Percentiles rank a stretch among this genome's conserved stretches.
These are phyloP conservation scores for Rhabdomys pumilio DNA, from an alignment of 2,797 vertebrate species.

Conservation along the genomic window DNA sequence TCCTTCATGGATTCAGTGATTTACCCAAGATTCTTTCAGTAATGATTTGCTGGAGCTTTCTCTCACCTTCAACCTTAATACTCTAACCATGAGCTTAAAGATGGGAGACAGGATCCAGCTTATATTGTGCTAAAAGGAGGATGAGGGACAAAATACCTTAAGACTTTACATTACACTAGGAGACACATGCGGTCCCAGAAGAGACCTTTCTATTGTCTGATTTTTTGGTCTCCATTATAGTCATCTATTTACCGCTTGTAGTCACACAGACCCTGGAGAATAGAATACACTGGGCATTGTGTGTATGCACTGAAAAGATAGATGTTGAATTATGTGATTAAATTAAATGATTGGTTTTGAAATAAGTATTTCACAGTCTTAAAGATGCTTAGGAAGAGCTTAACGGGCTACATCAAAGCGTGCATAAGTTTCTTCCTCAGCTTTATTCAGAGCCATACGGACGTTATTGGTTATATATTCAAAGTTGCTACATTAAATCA, in stretches of 20 bases:
- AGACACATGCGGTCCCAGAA: not conserved
- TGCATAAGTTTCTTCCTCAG: not conserved
- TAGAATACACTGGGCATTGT: not conserved
- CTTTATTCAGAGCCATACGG: not conserved
- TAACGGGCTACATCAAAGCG: not conserved
- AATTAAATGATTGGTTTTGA: constrained; percentile 14
- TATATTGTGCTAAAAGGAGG: not conserved
- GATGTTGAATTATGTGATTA: not conserved
- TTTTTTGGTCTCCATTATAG: not conserved
- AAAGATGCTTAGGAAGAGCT: not conserved
- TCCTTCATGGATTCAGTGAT: not conserved
- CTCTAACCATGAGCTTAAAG: not conserved
- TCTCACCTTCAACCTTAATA: not conserved
- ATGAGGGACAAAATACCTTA: not conserved
- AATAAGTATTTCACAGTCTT: not conserved
- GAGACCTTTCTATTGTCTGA: not conserved
- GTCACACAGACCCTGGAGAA: not conserved
- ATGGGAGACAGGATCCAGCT: not conserved
- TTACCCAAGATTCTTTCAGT: not conserved
- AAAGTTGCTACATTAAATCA: not conserved
- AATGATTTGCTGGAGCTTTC: constrained; percentile 3
- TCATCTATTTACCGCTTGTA: not conserved
- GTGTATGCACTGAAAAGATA: not conserved
- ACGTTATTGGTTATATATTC: not conserved
- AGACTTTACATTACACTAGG: not conserved